phyloP scores from a whole-genome alignment of 2,888 invertebrate genomes.

The Bellardia pandia region DNA sequence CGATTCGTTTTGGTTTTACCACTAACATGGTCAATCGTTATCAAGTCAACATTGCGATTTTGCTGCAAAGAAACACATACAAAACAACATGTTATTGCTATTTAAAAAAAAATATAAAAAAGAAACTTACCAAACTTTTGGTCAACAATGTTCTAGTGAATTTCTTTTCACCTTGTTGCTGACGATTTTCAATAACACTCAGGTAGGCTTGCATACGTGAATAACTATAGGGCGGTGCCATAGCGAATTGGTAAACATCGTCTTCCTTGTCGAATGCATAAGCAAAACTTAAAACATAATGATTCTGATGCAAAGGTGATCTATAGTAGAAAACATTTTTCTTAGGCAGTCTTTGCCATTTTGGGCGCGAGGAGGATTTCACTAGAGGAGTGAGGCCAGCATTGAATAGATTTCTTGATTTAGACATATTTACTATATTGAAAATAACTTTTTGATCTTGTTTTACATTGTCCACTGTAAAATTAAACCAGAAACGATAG shows the following conservation, averaged over 20 bases:
- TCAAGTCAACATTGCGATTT: constrained; percentile 94
- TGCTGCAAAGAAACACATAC: constrained; percentile 87
- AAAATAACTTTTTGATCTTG: constrained; percentile 98
- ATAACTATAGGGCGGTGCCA: constrained; percentile 98
- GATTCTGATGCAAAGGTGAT: constrained; percentile 93
- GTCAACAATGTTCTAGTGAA: constrained; percentile 90
- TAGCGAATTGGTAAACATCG: constrained; percentile 97
- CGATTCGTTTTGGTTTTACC: constrained; percentile 83
- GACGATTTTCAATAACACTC: constrained; percentile 88
- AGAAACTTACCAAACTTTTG: constrained; percentile 86
- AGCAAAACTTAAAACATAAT: constrained; percentile 96
- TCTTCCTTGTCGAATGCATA: constrained; percentile 98
- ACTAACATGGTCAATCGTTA: constrained; percentile 89
- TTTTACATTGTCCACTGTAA: constrained; percentile 97
- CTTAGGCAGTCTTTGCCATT: constrained; percentile 94
- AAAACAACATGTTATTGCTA: neutral
- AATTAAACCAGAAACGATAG: constrained; percentile 98
- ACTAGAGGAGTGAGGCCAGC: constrained; percentile 97
- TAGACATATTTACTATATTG: constrained; percentile 98
- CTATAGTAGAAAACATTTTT: constrained; percentile 96
- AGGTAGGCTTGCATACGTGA: constrained; percentile 94
- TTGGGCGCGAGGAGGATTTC: constrained; percentile 94
- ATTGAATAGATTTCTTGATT: constrained; percentile 94
- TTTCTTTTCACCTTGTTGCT: constrained; percentile 83
- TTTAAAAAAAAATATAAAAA: neutral